These are phyloP conservation scores for Odiellus spinosus DNA, from an alignment of 2,888 invertebrate genomes.

Conservation along the genomic window DNA sequence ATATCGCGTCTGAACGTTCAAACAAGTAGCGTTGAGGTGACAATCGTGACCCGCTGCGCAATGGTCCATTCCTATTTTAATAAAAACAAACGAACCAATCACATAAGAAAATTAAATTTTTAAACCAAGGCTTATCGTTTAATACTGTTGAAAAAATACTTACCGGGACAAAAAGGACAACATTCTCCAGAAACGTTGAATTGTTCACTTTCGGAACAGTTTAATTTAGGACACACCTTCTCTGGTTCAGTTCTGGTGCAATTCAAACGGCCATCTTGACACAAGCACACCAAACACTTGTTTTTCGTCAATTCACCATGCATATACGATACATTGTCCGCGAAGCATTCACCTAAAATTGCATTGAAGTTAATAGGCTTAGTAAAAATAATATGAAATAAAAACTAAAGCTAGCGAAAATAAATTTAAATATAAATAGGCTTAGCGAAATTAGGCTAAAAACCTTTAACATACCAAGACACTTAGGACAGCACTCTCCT, in stretches of 20 bases:
- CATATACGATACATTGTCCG: no score
- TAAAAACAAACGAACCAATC: no score
- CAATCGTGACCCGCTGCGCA: conserved; percentile 68
- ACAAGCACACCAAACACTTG: neutral
- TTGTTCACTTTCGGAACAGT: conserved; percentile 58
- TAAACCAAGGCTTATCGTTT: no score
- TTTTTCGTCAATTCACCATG: no score
- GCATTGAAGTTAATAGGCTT: no score
- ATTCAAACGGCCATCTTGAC: conserved; percentile 57
- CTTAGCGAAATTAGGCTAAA: no score
- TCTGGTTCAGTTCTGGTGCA: conserved; percentile 56
- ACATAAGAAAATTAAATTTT: no score
- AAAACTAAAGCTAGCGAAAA: no score
- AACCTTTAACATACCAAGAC: conserved; percentile 28
- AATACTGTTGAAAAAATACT: no score
- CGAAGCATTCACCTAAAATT: no score
- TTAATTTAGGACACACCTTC: conserved; percentile 38
- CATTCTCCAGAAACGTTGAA: conserved; percentile 69
- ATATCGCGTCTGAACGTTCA: conserved; percentile 77
- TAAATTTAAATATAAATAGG: no score
- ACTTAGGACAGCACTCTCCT: conserved; percentile 70
- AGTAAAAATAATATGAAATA: no score
- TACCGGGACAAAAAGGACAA: conserved; percentile 78
- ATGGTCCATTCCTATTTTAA: conserved; percentile 63
- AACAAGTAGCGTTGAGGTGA: conserved; percentile 76